Base-by-base conservation (phyloP, 2,888 invertebrate species). In the Leptinotarsa haldemani region DNA sequence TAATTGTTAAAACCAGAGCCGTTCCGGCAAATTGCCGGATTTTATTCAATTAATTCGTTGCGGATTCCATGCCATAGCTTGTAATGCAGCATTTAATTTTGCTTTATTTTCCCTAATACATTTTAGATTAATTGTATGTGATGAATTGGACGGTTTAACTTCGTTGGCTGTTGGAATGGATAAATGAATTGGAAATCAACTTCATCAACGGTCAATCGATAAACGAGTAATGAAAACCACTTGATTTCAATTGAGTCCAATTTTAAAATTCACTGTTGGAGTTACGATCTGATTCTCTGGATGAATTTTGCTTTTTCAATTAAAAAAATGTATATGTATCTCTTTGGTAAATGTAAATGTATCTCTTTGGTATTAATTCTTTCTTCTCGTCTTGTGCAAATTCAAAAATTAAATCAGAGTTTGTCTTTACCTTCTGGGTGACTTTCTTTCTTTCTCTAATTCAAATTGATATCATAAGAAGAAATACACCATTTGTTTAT, bases 41-140 rank as follows among this genome's bases (percentile, higher is more conserved):
- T 80, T 80, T 79, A 78, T 79, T 79, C 78, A 78, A 79, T 79
- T 79, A 80, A 79, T 80, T 77, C 78, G 76, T 76, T 75, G 76
- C 73, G 79, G 78, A 78, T 78, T 79, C 77, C 74, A 76, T 75
- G 75, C 74, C 71, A 76, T 74, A 66, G 76, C 78, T 77, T 71
- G 77, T 78, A 78, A 78, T 78, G 76, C 76, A 76, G 74, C 77
- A 78, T 78, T 78, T 76, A 76, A 78, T 78, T 76, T 68, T 76
- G 76, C 76, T 78, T 78, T 73, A 77, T 77, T 77, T 76, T 71
- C 74, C 74, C 76, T 76, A 77, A 77, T 77, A 74, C 77, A 76
- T 76, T 74, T 70, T 66, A 76, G 70, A 78, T 78, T 78, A 78
- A 76, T 78, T 74, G 71, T 69, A 71, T 70, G 73, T 69, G 69